A percentile compares a stretch with the other conserved stretches of the same genome.
Conservation (phyloP, 1,140 invertebrate genomes). For the Hormaphis cornu region DNA sequence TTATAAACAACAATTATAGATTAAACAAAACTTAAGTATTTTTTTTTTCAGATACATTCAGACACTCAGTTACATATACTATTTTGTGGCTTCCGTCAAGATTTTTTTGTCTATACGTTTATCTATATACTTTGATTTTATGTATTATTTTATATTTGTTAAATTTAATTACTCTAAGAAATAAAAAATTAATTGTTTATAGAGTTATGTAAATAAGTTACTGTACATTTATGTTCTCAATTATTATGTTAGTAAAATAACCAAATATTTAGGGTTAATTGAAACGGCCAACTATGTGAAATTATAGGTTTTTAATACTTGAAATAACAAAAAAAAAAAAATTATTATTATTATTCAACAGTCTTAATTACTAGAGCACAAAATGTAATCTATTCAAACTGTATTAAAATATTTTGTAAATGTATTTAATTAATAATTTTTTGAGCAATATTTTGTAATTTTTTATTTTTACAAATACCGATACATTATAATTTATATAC, state of each 20-base stretch:
- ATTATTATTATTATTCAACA: too few relatives aligned
- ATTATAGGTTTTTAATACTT: too few relatives aligned
- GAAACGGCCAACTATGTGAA: too few relatives aligned
- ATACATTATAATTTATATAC: too few relatives aligned
- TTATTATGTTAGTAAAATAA: neutral
- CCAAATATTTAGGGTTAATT: too few relatives aligned
- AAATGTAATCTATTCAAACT: neutral
- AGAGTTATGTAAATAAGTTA: conserved; percentile 20
- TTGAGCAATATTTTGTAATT: too few relatives aligned
- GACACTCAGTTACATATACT: conserved; percentile 44
- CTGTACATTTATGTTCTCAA: neutral
- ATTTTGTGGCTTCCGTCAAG: conserved; percentile 45
- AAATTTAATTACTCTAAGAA: conserved; percentile 16
- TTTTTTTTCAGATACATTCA: conserved; percentile 43
- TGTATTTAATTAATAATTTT: too few relatives aligned
- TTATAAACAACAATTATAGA: neutral
- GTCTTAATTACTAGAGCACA: too few relatives aligned
- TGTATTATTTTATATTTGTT: conserved; percentile 36
- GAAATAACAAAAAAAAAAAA: too few relatives aligned
- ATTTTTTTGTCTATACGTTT: conserved; percentile 42
- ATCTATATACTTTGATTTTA: conserved; percentile 39
- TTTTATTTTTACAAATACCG: too few relatives aligned
- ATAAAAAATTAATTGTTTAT: neutral
- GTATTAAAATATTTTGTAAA: too few relatives aligned
- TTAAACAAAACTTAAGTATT: neutral